These are phyloP conservation scores for Clanis bilineata DNA, from an alignment of 2,888 invertebrate genomes.

Conservation along the genomic window DNA sequence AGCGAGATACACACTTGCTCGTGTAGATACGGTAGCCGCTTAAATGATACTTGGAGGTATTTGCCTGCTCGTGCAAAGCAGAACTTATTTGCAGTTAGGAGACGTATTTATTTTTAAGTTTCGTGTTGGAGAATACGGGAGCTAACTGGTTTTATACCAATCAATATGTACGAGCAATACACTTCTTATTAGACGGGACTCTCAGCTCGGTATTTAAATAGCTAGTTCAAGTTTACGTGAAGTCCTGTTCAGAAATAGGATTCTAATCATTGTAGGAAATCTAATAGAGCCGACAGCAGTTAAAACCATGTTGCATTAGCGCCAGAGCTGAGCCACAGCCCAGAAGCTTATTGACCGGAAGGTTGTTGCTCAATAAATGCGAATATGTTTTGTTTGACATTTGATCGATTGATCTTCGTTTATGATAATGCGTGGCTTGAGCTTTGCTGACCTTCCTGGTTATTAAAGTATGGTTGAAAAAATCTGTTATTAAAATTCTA, in stretches of 20 bases:
- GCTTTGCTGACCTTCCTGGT: not conserved
- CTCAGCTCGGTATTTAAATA: conserved; percentile 18
- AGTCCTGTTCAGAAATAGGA: conserved; percentile 12
- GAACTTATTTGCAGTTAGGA: conserved; percentile 28
- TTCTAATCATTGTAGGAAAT: conserved; percentile 8
- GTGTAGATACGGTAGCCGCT: conserved; percentile 22
- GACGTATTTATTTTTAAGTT: conserved; percentile 38
- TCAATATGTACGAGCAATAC: conserved; percentile 18
- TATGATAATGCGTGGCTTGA: not conserved
- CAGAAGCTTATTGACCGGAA: not conserved
- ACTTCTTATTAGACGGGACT: conserved; percentile 8
- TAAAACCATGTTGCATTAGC: conserved; percentile 9
- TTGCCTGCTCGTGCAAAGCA: conserved; percentile 33
- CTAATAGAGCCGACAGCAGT: conserved; percentile 8
- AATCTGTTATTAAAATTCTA: not conserved
- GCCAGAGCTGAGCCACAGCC: no score
- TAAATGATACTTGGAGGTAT: conserved; percentile 31
- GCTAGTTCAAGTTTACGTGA: not conserved
- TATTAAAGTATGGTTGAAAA: not conserved
- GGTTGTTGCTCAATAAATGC: conserved; percentile 5
- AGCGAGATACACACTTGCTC: not conserved
- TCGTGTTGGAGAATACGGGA: conserved; percentile 24
- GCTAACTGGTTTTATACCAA: conserved; percentile 34
- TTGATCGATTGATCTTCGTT: conserved; percentile 6
- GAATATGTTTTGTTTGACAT: conserved; percentile 1